Conservation (phyloP, 2,888 invertebrate genomes). For the Drosophila hawaiiensis region DNA sequence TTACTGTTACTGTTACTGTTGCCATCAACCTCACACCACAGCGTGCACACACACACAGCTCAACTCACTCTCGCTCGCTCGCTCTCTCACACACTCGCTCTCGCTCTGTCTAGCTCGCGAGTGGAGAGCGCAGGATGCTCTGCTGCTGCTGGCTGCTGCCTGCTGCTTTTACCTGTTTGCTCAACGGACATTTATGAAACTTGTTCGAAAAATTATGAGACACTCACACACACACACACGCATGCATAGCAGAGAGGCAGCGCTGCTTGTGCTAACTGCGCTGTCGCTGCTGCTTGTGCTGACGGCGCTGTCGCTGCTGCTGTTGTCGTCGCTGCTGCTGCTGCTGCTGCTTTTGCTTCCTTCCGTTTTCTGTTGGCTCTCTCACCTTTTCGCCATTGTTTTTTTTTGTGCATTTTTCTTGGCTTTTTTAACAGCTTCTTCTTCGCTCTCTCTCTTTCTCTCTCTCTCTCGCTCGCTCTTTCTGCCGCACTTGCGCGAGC, state of each 20-base stretch:
- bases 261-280: conserved; percentile 29
- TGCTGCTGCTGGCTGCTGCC: conserved; percentile 42
- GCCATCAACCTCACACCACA: conserved; percentile 67
- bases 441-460: conserved; percentile 9
- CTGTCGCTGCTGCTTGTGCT: conserved; percentile 20
- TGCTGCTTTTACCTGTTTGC: conserved; percentile 63
- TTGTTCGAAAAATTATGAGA: conserved; percentile 79
- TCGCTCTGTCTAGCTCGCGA: conserved; percentile 20
- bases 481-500: conserved; percentile 28
- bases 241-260: conserved; percentile 26
- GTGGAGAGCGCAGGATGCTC: conserved; percentile 50
- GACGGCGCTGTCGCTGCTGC: conserved; percentile 9
- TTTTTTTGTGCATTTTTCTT: conserved; percentile 38
- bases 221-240: conserved; percentile 33
- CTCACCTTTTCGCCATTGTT: conserved; percentile 73
- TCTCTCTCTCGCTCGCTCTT: conserved; percentile 47
- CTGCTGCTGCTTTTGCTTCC: conserved; percentile 48
- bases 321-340: conserved; percentile 17
- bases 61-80: conserved; percentile 40
- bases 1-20: conserved; percentile 79
- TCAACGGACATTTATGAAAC: conserved; percentile 77
- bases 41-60: conserved; percentile 8
- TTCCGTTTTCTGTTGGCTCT: conserved; percentile 65
- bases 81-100: conserved; percentile 33
- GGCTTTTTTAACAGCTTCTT: conserved; percentile 34